A percentile compares a stretch with the other conserved stretches of the same genome.
Conservation (phyloP, 2,113 vertebrate genomes). For the Holacanthus passer region DNA sequence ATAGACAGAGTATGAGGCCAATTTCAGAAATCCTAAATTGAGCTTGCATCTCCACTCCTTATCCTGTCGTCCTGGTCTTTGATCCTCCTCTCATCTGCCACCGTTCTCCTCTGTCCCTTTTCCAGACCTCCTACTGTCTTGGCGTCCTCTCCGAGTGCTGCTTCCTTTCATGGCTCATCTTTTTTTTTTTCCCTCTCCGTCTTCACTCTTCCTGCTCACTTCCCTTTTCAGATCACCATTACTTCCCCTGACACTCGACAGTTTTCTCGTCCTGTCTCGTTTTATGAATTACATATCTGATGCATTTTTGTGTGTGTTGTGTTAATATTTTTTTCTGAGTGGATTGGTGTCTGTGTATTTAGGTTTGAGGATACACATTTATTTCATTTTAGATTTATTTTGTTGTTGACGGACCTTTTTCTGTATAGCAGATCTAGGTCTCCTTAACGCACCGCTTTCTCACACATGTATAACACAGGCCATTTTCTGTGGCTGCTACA, state of each 20-base stretch:
- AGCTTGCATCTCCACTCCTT: conserved; percentile 45
- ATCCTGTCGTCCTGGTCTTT: conserved; percentile 68
- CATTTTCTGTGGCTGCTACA: not conserved
- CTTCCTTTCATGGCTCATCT: conserved; percentile 22
- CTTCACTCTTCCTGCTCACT: not conserved
- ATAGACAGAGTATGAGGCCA: conserved; percentile 28
- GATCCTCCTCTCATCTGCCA: conserved; percentile 74
- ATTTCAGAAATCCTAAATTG: conserved; percentile 53
- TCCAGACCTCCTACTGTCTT: conserved; percentile 71
- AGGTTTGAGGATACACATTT: not conserved
- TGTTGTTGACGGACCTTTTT: not conserved
- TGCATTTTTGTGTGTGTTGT: conserved; percentile 2
- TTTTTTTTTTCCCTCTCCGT: not conserved
- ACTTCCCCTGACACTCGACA: not conserved
- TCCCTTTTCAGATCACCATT: conserved; percentile 25
- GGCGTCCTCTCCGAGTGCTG: conserved; percentile 52
- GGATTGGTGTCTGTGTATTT: not conserved
- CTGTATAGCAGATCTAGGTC: not conserved
- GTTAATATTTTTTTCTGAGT: not conserved
- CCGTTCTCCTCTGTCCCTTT: conserved; percentile 59
- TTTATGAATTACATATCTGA: not conserved
- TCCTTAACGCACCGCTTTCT: not conserved
- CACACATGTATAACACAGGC: not conserved
- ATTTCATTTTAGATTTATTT: not conserved
- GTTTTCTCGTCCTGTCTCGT: conserved; percentile 8